Percentiles rank a stretch among this genome's conserved stretches.
These are phyloP conservation scores for Antechinus stuartii DNA, from an alignment of 2,113 vertebrate species.

Conservation along the genomic window DNA sequence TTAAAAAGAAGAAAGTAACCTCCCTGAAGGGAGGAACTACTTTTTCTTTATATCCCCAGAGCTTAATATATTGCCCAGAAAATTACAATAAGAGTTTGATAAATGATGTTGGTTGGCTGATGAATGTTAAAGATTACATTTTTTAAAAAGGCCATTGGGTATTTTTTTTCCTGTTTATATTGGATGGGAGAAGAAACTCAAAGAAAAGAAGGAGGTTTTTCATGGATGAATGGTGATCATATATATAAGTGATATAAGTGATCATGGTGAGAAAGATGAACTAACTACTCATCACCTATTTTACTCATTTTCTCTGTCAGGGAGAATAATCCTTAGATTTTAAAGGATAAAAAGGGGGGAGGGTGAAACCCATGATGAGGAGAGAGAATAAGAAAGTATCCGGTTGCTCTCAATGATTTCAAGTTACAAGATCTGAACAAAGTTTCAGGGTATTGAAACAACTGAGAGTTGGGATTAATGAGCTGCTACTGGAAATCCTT, in stretches of 20 bases:
- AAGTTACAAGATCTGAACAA: neutral
- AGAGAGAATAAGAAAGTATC: neutral
- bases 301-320: neutral
- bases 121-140: neutral
- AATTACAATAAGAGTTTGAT: neutral
- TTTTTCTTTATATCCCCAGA: neutral
- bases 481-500: neutral
- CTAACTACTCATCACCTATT: neutral
- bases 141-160: neutral
- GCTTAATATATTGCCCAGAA: neutral
- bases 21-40: neutral
- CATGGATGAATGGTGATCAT: neutral
- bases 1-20: neutral
- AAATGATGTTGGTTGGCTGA: neutral
- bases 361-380: neutral
- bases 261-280: neutral
- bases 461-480: no score
- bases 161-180: neutral
- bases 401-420: neutral
- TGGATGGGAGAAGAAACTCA: neutral
- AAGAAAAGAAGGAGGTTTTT: neutral
- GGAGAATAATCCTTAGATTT: neutral
- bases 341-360: neutral
- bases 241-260: neutral
- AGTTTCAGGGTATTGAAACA: neutral